A percentile compares a stretch with the other conserved stretches of the same genome.
These are phyloP conservation scores for Indicator indicator DNA, from an alignment of 2,113 vertebrate genomes.

Conservation along the genomic window DNA sequence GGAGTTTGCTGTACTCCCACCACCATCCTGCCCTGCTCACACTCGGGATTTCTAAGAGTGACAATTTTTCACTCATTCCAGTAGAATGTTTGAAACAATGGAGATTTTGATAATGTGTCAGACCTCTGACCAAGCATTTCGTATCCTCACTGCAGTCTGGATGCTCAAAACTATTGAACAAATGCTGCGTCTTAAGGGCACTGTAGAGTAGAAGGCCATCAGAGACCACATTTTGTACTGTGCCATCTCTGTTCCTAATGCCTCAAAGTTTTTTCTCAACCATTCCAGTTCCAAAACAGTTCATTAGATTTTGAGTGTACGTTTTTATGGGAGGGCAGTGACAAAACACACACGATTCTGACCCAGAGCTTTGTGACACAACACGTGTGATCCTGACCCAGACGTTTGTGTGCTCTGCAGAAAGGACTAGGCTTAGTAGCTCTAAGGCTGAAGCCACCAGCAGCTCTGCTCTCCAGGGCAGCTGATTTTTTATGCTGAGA, in stretches of 20 bases:
- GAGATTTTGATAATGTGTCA: slow-evolving; percentile 62
- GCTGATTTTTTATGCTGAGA: not conserved
- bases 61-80: slow-evolving; percentile 37
- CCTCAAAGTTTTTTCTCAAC: not conserved
- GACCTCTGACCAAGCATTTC: slow-evolving; percentile 49
- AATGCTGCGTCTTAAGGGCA: not conserved
- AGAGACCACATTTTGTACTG: slow-evolving; percentile 57
- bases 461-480: not conserved
- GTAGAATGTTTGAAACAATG: not conserved
- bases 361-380: not conserved
- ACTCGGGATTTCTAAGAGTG: not conserved
- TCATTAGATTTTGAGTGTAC: not conserved
- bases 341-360: not conserved
- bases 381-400: not conserved
- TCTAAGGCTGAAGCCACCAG: not conserved
- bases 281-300: not conserved
- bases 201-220: not conserved
- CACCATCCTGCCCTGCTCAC: not conserved
- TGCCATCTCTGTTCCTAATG: slow-evolving; percentile 31
- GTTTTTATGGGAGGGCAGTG: not conserved
- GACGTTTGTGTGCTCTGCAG: not conserved
- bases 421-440: not conserved
- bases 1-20: not conserved
- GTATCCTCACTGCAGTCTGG: slow-evolving; percentile 23
- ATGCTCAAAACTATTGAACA: not conserved